These are phyloP conservation scores for Spea hammondii DNA, from an alignment of 2,797 vertebrate species.

Conservation along the genomic window DNA sequence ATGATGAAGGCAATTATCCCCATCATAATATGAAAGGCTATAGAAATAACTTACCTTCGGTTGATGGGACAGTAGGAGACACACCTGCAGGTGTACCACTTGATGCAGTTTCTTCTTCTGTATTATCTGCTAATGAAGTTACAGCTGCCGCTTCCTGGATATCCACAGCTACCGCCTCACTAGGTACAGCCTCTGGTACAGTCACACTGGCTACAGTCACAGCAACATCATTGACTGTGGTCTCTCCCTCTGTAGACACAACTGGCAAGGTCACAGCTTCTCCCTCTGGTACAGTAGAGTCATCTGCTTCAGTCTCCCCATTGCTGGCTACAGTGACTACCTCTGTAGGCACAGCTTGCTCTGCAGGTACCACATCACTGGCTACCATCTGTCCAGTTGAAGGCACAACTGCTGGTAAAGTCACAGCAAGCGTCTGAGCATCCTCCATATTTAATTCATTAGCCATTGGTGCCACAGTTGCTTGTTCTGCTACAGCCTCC, in stretches of 20 bases:
- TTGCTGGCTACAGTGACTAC: conserved; percentile 22
- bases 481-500: not conserved
- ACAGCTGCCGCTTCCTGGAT: conserved; percentile 25
- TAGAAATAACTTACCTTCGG: conserved; percentile 15
- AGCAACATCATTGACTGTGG: not conserved
- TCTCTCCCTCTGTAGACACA: not conserved
- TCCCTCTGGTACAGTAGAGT: conserved; percentile 22
- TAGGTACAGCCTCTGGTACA: not conserved
- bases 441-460: not conserved
- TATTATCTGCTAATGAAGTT: not conserved
- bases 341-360: not conserved
- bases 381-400: conserved; percentile 9
- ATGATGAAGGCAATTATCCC: not conserved
- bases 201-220: not conserved
- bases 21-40: no score
- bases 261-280: not conserved
- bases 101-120: not conserved
- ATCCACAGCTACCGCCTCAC: not conserved
- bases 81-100: not conserved
- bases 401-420: not conserved
- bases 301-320: not conserved
- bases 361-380: accelerated
- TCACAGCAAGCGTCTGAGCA: not conserved
- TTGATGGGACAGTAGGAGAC: not conserved
- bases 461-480: conserved; percentile 12